Conservation (phyloP, 2,797 vertebrate species). For the Sebastes elongatus region DNA sequence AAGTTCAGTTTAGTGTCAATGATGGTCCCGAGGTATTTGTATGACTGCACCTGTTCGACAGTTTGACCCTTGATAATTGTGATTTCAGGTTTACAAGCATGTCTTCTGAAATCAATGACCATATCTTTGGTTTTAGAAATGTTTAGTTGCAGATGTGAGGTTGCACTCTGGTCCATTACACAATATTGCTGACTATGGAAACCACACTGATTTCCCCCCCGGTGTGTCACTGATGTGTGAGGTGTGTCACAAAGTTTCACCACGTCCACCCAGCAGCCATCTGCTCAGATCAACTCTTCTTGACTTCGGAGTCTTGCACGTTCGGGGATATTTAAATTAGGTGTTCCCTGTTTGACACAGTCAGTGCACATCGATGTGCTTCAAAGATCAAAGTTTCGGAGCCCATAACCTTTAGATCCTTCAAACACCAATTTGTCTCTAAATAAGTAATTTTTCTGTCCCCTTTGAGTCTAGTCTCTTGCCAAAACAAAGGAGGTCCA, state of each 20-base stretch:
- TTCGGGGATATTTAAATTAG: not conserved
- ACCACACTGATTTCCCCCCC: not conserved
- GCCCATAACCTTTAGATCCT: not conserved
- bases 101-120: no score
- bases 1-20: no score
- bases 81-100: no score
- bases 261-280: not conserved
- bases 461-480: no score
- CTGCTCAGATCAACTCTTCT: conserved; percentile 3
- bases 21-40: no score
- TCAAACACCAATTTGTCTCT: not conserved
- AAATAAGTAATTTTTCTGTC: no score
- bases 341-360: not conserved
- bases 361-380: not conserved
- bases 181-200: not conserved
- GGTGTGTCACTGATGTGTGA: not conserved
- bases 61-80: no score
- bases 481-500: no score
- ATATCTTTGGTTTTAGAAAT: no score
- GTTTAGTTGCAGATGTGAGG: no score
- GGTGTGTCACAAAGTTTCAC: conserved; percentile 1
- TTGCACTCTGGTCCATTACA: not conserved
- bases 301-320: not conserved
- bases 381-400: conserved; percentile 4
- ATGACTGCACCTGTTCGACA: no score